Base-by-base conservation (phyloP, 1,140 invertebrate genomes). In the Wasmannia auropunctata region DNA sequence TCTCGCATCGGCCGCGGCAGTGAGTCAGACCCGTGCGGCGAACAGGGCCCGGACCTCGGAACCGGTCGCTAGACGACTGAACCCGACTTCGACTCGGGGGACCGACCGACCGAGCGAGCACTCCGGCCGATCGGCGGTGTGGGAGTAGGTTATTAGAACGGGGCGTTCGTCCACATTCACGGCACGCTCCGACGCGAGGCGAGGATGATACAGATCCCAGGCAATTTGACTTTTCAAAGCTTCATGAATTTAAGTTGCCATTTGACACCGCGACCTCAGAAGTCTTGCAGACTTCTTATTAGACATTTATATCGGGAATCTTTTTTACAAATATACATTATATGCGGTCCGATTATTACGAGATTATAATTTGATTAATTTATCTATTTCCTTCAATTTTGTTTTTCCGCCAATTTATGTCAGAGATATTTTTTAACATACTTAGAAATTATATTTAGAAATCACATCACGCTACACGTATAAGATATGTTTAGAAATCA, bases 121-220 rank as follows among this genome's bases (percentile, higher is more conserved):
- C 19, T 83, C 76, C n/a, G 84, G 58, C 63, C 76, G 76, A 37
- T 76, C 70, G 8, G 5, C 22, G 54, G 80, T 75, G 92, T 94
- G 91, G 92, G 92, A 95, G 94, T 95, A 94, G 94, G 94, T 95
- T 92, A 95, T 94, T 94, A 92, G 93, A 95, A 92, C 94, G 80
- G 89, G 62, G 62, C 77, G 72, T 81, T 91, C 79, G 72, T 87
- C 62, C 76, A 87, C 88, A 89, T 91, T 93, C 87, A 25, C 75
- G 22, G 28, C 84, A 88, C 63, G 84, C 22, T 54, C 40, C 83
- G 37, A 16, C 25, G 25, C 28, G 49, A 46, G 19, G 31, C 31
- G 62, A 87, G 54, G 22, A 74, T 34, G 34, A 22, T 72, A 58
- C 37, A 4, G 19, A 69, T 51, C 56, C 16, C 22, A 58, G 28